Percentiles rank a stretch among this genome's conserved stretches.
These are phyloP conservation scores for Eulemur rubriventer DNA, from an alignment of 2,797 vertebrate species.

Conservation along the genomic window DNA sequence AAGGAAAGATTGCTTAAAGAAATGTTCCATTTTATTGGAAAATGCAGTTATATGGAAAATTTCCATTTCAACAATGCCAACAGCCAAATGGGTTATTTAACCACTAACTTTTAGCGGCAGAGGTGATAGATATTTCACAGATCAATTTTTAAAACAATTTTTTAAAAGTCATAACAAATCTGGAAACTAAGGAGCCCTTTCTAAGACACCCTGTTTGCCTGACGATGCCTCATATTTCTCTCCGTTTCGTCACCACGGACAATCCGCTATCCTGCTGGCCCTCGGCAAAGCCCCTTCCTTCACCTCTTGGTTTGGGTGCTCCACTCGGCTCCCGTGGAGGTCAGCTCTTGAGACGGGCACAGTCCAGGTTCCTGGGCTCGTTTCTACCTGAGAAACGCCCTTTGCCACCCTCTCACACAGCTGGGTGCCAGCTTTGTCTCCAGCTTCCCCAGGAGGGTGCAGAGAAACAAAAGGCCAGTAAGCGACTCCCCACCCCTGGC, in stretches of 20 bases:
- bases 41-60: background rate
- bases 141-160: background rate
- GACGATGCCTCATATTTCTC: fast-evolving
- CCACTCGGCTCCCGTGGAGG: fast-evolving
- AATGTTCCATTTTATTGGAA: background rate
- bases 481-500: fast-evolving
- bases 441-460: fast-evolving
- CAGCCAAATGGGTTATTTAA: background rate
- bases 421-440: too few relatives aligned
- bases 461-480: too few relatives aligned
- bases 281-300: fast-evolving
- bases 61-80: background rate
- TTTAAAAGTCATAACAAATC: too few relatives aligned
- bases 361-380: fast-evolving
- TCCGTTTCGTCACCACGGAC: fast-evolving
- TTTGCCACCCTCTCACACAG: background rate
- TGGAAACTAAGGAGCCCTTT: background rate
- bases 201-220: background rate
- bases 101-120: background rate
- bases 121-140: background rate
- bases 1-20: background rate
- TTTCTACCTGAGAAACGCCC: too few relatives aligned
- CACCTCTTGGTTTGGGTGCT: fast-evolving
- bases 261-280: fast-evolving
- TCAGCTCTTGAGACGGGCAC: fast-evolving